Base-by-base conservation (phyloP, 2,888 invertebrate genomes). In the Cephalotes varians region DNA sequence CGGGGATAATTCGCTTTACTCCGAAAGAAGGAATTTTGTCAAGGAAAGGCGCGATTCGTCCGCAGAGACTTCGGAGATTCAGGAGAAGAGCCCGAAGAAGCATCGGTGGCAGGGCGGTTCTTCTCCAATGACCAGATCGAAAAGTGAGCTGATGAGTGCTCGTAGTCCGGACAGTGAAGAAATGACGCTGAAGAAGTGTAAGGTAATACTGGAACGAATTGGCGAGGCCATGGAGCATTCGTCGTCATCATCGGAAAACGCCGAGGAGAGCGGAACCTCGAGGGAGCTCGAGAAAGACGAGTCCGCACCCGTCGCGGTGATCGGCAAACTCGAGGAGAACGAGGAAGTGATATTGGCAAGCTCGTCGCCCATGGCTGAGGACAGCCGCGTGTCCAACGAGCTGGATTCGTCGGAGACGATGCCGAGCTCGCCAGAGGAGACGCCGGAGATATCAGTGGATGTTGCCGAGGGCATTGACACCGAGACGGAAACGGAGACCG, bases 401-500 rank as follows among this genome's bases (percentile, higher is more conserved):
- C 6, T 74, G 9, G 83, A 81, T 18, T 82, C 74, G 9, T 82
- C 51, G 80, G 86, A 74, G 72, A 79, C 31, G 72, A 74, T 62
- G 44, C 86, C 82, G 2, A 67, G 56, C 34, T 90, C 90, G 9
- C 83, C 90, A 7, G 88, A 71, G 9, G 86, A 85, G 28, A 21
- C 67, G 15, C 21, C 83, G 56, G 88, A 87, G 25, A 82, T 77
- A 0, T 15, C 77, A 10, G 37, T 76, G 7, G 85, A 86, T 31
- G 83, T 84, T n/a, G 86, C 73, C 18, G 90, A 90, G 25, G 85
- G 83, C 1, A 87, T 90, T 31, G 92, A 93, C 54, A 91, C 91
- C 5, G 92, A 91, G 31, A 92, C 91, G 18, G 94, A 93, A 62
- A 92, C 92, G 5, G 93, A 93, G 69, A 92, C 92, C 3, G 93